A percentile compares a stretch with the other conserved stretches of the same genome.
These are phyloP conservation scores for Ephydatia muelleri DNA, from an alignment of 37 sponge, comb jelly and placozoan genomes.

Conservation along the genomic window DNA sequence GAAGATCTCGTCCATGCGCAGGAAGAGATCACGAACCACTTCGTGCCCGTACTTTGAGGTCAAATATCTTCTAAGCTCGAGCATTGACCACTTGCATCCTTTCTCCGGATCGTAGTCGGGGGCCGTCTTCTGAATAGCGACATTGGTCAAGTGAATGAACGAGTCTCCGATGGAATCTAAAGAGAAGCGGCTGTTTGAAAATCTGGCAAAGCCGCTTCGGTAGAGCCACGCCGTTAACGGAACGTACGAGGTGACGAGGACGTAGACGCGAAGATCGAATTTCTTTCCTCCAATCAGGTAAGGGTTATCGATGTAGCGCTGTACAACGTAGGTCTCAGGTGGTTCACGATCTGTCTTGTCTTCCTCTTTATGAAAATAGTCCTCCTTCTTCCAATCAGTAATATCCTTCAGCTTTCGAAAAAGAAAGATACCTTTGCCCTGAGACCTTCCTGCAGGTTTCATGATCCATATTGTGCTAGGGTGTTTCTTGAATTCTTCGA, in stretches of 20 bases:
- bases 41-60: conserved; percentile 86
- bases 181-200: conserved; percentile 93
- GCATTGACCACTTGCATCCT: conserved; percentile 99
- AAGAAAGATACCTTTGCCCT: conserved; percentile 98
- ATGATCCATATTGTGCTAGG: conserved; percentile 99
- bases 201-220: conserved; percentile 96
- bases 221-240: conserved; percentile 97
- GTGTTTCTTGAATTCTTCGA: conserved; percentile 95
- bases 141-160: conserved; percentile 97
- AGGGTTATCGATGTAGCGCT: conserved; percentile 95
- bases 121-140: conserved; percentile 99
- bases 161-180: conserved; percentile 89
- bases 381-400: conserved; percentile 98
- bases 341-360: conserved; percentile 83
- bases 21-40: conserved; percentile 67
- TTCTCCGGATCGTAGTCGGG: conserved; percentile 99
- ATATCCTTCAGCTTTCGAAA: conserved; percentile 99
- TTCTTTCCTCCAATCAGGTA: conserved; percentile 96
- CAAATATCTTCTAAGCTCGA: conserved; percentile 84
- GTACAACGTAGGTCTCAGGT: conserved; percentile 97
- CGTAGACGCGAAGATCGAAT: conserved; percentile 96
- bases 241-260: conserved; percentile 90
- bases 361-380: conserved; percentile 72
- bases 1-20: conserved; percentile 87
- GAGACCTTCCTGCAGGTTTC: conserved; percentile 99